These are phyloP conservation scores for Hedya salicella DNA, from an alignment of 2,888 invertebrate species.

Conservation along the genomic window DNA sequence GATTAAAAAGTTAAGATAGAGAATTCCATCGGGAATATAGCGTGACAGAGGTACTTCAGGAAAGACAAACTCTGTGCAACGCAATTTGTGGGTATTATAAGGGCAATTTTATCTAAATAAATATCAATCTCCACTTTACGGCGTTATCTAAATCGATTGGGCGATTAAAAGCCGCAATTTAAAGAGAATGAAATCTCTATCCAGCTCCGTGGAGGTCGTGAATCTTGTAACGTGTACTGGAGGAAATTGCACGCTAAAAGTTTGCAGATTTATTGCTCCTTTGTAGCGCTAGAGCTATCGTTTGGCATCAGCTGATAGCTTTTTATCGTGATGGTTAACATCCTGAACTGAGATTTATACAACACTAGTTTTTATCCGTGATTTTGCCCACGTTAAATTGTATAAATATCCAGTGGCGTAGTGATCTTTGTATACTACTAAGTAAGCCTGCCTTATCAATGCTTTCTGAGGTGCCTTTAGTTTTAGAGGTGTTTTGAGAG, in stretches of 20 bases:
- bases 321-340: slow-evolving; percentile 27
- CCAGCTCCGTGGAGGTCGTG: slow-evolving; percentile 58
- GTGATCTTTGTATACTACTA: no score
- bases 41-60: no score
- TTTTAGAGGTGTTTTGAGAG: no score
- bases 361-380: not conserved
- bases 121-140: not conserved
- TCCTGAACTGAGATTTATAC: slow-evolving; percentile 18
- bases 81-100: not conserved
- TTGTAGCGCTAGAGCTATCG: slow-evolving; percentile 50
- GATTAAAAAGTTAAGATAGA: no score
- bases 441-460: no score
- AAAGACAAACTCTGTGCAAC: not conserved
- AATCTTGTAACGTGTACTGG: slow-evolving; percentile 75
- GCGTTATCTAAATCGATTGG: slow-evolving; percentile 5
- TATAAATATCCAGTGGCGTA: no score
- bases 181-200: slow-evolving; percentile 51
- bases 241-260: slow-evolving; percentile 81
- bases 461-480: no score
- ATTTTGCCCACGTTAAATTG: not conserved
- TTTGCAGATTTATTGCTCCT: slow-evolving; percentile 78
- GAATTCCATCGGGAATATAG: no score
- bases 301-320: slow-evolving; percentile 39
- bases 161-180: slow-evolving; percentile 46
- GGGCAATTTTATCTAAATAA: not conserved